Evolutionary conservation across 2,888 invertebrate genomes (phyloP), one percentile per base, ranked within the genome.

Genomic region (Furcula furcula): DNA sequence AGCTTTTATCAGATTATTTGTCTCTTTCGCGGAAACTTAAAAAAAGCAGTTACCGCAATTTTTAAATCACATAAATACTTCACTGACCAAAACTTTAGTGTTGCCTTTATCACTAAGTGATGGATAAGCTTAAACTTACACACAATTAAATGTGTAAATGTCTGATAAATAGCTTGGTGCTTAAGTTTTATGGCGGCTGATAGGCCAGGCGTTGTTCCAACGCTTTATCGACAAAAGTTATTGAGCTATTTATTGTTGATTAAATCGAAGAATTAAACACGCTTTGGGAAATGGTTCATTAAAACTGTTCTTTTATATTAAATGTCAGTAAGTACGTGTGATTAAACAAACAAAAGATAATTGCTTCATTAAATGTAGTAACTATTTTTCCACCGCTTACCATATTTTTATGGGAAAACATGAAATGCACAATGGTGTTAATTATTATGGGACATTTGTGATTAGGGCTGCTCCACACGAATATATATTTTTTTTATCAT

Each of bases 171-270:
- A 26, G 45, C 40, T 29, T 26, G 26, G 46, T 36, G 40, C 35
- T 27, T 34, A 40, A 36, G 45, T 46, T 56, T 57, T 57, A 57
- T 57, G 49, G 51, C 33, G 15, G 22, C 32, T 31, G 56, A 56
- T 56, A 56, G 40, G 7, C 7, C 34, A 27, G 25, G 37, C 44
- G 40, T 38, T 56, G 55, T 56, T 44, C 10, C 14, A 15, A 5
- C 39, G 33, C 32, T 40, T 56, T 56, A 56, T 56, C 55, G 42
- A 46, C 54, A 44, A 44, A 48, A 55, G 48, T 56, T 56, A 56
- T 56, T 56, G 56, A 56, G 56, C 56, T 56, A 52, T 56, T 56
- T 55, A 56, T 46, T 55, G 56, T 56, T 54, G 48, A 56, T 56
- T 56, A 55, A 49, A 54, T 46, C 41, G 32, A 42, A 52, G 39